Percentiles rank a stretch among this genome's conserved stretches.
These are phyloP conservation scores for Etia nguti DNA, from an alignment of 2,113 vertebrate species.

Conservation along the genomic window DNA sequence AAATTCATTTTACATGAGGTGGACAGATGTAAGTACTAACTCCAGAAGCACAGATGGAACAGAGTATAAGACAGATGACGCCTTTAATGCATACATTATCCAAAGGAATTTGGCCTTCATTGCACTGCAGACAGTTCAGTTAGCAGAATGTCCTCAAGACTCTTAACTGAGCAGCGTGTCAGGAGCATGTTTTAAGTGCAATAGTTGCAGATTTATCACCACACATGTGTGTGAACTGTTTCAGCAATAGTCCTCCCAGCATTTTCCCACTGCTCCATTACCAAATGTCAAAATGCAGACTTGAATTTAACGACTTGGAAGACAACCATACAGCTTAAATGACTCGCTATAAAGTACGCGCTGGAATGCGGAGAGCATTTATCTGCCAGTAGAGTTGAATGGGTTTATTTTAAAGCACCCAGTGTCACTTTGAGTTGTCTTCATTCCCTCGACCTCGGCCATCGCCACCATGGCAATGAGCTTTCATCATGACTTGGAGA, in stretches of 20 bases:
- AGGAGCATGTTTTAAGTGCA: not conserved
- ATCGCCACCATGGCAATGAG: conserved; percentile 9
- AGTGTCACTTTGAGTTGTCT: not conserved
- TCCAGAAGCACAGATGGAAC: not conserved
- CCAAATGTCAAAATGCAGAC: conserved; percentile 9
- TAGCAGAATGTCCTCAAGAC: not conserved
- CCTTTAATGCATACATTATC: not conserved
- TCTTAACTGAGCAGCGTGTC: not conserved
- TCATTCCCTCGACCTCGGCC: not conserved
- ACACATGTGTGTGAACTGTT: not conserved
- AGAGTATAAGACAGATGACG: not conserved
- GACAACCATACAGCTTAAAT: conserved; percentile 30
- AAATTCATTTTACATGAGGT: not conserved
- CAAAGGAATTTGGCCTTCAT: not conserved
- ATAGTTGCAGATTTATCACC: not conserved
- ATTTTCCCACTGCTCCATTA: not conserved
- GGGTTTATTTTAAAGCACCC: conserved; percentile 1
- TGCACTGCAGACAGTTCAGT: not conserved
- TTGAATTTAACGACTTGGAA: conserved; percentile 47
- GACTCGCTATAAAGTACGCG: conserved; percentile 7
- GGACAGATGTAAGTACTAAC: not conserved
- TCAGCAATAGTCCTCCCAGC: not conserved
- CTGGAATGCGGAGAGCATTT: conserved; percentile 16
- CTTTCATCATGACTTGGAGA: not conserved
- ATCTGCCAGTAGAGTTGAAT: conserved; percentile 29